A percentile compares a stretch with the other conserved stretches of the same genome.
Evolutionary conservation across 2,888 invertebrate species (phyloP).

Genomic region (Andrena bucephala): DNA sequence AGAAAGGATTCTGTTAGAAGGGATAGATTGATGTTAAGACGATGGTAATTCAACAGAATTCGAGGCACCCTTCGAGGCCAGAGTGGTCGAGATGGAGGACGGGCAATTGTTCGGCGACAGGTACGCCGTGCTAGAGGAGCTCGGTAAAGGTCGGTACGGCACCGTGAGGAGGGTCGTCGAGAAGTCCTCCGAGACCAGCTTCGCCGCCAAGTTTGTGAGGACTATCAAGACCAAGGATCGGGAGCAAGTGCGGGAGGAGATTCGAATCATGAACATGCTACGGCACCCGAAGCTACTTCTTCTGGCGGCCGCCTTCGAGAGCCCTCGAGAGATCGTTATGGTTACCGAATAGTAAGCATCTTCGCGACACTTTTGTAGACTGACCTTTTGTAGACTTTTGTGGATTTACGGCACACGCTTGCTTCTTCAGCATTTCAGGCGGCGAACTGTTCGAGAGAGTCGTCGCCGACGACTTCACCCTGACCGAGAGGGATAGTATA

Average conservation of each 20-base stretch:
- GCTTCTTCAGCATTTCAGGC: slow-evolving; percentile 91
- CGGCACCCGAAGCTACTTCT: slow-evolving; percentile 94
- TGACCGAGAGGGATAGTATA: slow-evolving; percentile 92
- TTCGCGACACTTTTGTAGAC: neutral
- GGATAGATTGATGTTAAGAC: too few species aligned
- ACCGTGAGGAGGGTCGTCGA: slow-evolving; percentile 90
- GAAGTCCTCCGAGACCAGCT: slow-evolving; percentile 87
- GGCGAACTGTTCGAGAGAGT: slow-evolving; percentile 97
- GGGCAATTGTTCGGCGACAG: slow-evolving; percentile 87
- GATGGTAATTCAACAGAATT: slow-evolving; percentile 60
- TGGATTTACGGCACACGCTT: neutral
- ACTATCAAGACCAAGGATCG: slow-evolving; percentile 91
- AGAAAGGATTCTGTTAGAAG: neutral
- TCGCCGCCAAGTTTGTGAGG: slow-evolving; percentile 94
- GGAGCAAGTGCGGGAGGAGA: slow-evolving; percentile 92
- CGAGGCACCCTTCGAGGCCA: slow-evolving; percentile 76
- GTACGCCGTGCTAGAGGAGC: slow-evolving; percentile 90
- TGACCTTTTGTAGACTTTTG: too few species aligned
- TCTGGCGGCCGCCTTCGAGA: slow-evolving; percentile 93
- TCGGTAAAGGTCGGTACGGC: slow-evolving; percentile 92
- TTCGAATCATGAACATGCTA: slow-evolving; percentile 94
- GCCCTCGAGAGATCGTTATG: slow-evolving; percentile 91
- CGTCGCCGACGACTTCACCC: slow-evolving; percentile 95
- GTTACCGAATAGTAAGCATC: slow-evolving; percentile 95
- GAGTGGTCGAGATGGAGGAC: slow-evolving; percentile 85